Percentiles rank a stretch among this genome's conserved stretches.
Conservation (phyloP, 1,140 invertebrate genomes). For the Trinorchestia longiramus region DNA sequence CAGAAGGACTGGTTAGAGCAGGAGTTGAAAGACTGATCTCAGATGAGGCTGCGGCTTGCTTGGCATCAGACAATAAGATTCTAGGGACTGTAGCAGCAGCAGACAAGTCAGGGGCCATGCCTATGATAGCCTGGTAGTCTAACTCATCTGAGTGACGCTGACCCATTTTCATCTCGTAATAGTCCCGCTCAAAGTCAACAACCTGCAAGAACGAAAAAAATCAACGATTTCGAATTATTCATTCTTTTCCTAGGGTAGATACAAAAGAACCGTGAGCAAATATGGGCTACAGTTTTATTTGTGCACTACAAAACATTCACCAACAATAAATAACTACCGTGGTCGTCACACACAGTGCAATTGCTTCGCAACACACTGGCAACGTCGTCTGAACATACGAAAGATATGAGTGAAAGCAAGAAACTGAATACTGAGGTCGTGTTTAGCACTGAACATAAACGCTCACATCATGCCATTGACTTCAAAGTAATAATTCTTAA, state of each 20-base stretch:
- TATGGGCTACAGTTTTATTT: not conserved
- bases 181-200: constrained; percentile 90
- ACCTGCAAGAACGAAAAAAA: constrained; percentile 74
- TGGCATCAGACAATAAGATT: not conserved
- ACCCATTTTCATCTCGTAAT: constrained; percentile 82
- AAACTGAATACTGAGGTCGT: too few species aligned
- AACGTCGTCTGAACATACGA: too few species aligned
- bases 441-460: too few species aligned
- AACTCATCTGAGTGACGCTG: constrained; percentile 77
- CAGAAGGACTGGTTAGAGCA: not conserved
- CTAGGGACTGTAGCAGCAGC: constrained; percentile 67
- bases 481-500: too few species aligned
- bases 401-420: too few species aligned
- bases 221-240: not conserved
- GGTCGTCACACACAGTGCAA: too few species aligned
- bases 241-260: not conserved
- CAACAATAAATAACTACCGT: too few species aligned
- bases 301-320: not conserved
- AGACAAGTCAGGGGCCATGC: constrained; percentile 84
- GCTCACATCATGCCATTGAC: too few species aligned
- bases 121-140: constrained; percentile 86
- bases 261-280: not conserved
- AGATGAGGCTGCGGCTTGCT: not conserved
- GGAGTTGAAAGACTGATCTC: not conserved
- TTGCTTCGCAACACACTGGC: too few species aligned